Conservation (phyloP, 2,888 invertebrate species). For the Pseudanteris insignis region DNA sequence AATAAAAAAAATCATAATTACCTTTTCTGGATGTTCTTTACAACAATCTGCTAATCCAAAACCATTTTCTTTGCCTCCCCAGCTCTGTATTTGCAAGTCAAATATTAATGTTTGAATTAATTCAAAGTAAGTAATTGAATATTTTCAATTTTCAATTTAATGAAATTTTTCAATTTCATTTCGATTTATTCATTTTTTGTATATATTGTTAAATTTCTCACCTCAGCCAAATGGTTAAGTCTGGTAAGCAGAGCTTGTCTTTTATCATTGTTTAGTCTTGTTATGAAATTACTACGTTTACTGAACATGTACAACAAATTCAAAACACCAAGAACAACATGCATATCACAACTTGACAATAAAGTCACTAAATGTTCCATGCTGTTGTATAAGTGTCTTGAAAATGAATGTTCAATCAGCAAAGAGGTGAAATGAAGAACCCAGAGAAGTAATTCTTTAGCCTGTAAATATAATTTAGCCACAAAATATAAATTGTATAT, state of each 20-base stretch:
- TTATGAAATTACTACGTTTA: slow-evolving; percentile 86
- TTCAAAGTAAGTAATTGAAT: no score
- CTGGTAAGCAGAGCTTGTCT: slow-evolving; percentile 77
- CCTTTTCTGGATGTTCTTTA: slow-evolving; percentile 71
- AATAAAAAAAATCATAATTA: no score
- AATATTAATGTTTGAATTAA: no score
- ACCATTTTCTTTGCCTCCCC: slow-evolving; percentile 89
- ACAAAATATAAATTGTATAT: not conserved
- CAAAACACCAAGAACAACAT: slow-evolving; percentile 83
- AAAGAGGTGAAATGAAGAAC: slow-evolving; percentile 84
- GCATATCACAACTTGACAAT: slow-evolving; percentile 82
- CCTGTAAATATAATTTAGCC: slow-evolving; percentile 71
- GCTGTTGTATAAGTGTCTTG: slow-evolving; percentile 85
- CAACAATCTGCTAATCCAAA: slow-evolving; percentile 87
- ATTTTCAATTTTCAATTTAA: slow-evolving; percentile 1
- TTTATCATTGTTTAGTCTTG: slow-evolving; percentile 77
- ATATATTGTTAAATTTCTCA: no score
- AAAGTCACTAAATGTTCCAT: slow-evolving; percentile 84
- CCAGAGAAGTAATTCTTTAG: slow-evolving; percentile 77
- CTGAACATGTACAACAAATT: slow-evolving; percentile 89
- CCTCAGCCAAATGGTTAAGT: slow-evolving; percentile 82
- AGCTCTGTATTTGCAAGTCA: slow-evolving; percentile 69
- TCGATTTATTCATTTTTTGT: no score
- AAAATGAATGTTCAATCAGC: slow-evolving; percentile 87
- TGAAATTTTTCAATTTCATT: slow-evolving; percentile 3